Evolutionary conservation across 2,888 invertebrate genomes (phyloP).

Genomic region (Barypeithes pellucidus): DNA sequence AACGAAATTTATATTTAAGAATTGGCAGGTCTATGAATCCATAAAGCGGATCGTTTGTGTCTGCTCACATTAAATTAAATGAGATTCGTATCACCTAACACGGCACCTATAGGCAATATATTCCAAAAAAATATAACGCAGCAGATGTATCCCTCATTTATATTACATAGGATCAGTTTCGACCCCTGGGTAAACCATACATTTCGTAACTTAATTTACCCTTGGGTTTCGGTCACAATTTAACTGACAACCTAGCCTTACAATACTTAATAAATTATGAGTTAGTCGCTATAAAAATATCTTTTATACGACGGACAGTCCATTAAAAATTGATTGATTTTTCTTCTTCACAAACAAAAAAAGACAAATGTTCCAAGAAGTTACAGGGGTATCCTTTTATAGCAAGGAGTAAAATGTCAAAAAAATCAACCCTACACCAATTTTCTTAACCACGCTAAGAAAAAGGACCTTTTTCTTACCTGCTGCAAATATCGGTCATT

Average conservation of each 20-base stretch:
- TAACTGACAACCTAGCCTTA: neutral
- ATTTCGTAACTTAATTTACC: conserved; percentile 5
- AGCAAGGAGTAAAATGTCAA: no score
- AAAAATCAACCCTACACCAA: no score
- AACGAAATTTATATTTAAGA: no score
- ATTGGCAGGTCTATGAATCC: no score
- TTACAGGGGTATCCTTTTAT: no score
- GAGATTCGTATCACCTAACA: neutral
- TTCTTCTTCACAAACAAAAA: no score
- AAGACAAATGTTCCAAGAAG: no score
- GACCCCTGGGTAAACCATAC: neutral
- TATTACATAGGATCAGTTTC: neutral
- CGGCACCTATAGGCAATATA: neutral
- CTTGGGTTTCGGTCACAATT: neutral
- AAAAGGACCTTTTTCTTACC: no score
- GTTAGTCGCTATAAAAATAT: neutral
- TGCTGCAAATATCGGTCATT: no score
- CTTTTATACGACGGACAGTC: neutral
- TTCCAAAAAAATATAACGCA: neutral
- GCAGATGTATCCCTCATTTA: conserved; percentile 7
- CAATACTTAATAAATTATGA: conserved; percentile 1
- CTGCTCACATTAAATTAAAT: neutral
- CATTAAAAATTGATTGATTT: neutral
- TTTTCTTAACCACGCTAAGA: no score
- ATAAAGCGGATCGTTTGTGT: neutral